A percentile compares a stretch with the other conserved stretches of the same genome.
These are phyloP conservation scores for Acanthaster planci DNA, from an alignment of 35 echinoderm and acorn worm species.

Conservation along the genomic window DNA sequence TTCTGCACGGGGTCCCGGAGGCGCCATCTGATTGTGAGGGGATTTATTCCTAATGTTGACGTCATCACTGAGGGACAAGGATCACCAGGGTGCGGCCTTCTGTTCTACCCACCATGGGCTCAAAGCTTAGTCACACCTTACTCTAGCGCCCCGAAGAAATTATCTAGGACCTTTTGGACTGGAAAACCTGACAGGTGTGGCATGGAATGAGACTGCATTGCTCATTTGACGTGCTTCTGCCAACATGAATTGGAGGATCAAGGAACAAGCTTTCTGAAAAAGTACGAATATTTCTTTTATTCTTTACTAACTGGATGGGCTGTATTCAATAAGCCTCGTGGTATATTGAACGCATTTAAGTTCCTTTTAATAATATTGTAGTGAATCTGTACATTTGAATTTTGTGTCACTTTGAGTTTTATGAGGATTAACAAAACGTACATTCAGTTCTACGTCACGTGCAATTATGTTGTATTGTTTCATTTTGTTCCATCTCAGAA, in stretches of 20 bases:
- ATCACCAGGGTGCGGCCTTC: constrained; percentile 34
- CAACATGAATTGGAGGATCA: not conserved
- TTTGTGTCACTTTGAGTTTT: not conserved
- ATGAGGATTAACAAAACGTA: not conserved
- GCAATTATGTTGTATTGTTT: too few species aligned
- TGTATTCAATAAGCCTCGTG: too few species aligned
- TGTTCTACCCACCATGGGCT: constrained; percentile 28
- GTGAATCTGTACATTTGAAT: not conserved
- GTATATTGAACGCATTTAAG: too few species aligned
- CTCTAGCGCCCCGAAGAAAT: not conserved
- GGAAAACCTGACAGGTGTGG: not conserved
- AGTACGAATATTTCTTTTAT: not conserved
- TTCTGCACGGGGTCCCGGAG: constrained; percentile 41
- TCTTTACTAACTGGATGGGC: not conserved
- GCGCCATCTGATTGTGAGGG: constrained; percentile 48
- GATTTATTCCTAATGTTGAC: constrained; percentile 41
- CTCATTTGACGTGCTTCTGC: not conserved
- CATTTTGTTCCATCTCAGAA: not conserved
- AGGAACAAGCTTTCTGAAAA: not conserved
- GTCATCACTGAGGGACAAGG: constrained; percentile 42
- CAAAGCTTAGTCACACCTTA: not conserved
- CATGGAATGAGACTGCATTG: not conserved
- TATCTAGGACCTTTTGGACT: not conserved
- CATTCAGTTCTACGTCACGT: not conserved
- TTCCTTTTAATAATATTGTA: too few species aligned